Conservation (phyloP, 2,888 invertebrate genomes). For the Carabus problematicus region DNA sequence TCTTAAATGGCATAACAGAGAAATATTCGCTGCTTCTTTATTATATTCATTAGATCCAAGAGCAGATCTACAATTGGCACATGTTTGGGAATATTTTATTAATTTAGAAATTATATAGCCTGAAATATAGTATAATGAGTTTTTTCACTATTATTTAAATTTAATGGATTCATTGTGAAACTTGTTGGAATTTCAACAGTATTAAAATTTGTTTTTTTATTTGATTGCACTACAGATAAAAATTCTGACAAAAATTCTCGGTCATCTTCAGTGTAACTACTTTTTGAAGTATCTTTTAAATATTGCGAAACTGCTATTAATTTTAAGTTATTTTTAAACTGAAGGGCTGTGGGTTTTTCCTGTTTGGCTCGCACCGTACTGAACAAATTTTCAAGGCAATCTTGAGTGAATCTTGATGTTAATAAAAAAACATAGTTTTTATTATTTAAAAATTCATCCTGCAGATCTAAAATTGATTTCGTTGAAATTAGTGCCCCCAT, state of each 20-base stretch:
- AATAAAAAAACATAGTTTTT: slow-evolving; percentile 45
- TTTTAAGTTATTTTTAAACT: slow-evolving; percentile 43
- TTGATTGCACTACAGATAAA: too few relatives aligned
- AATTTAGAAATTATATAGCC: too few relatives aligned
- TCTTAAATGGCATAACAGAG: too few relatives aligned
- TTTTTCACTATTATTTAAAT: too few relatives aligned
- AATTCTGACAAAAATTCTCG: slow-evolving; percentile 38
- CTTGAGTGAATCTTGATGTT: slow-evolving; percentile 46
- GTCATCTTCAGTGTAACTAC: slow-evolving; percentile 38
- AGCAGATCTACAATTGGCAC: too few relatives aligned
- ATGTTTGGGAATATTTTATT: too few relatives aligned
- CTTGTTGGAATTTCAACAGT: too few relatives aligned
- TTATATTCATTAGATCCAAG: too few relatives aligned
- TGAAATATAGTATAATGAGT: too few relatives aligned
- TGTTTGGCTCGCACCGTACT: slow-evolving; percentile 29
- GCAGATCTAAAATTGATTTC: slow-evolving; percentile 45
- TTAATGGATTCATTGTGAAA: too few relatives aligned
- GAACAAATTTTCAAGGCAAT: slow-evolving; percentile 46
- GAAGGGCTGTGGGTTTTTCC: slow-evolving; percentile 12
- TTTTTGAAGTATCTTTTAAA: slow-evolving; percentile 36
- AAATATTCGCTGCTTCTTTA: too few relatives aligned
- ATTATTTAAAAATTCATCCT: slow-evolving; percentile 42
- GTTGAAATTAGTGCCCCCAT: slow-evolving; percentile 43
- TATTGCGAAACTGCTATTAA: slow-evolving; percentile 39
- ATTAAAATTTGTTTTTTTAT: too few relatives aligned